Evolutionary conservation across 1,140 invertebrate species (phyloP).

Genomic region (Babylonia areolata): DNA sequence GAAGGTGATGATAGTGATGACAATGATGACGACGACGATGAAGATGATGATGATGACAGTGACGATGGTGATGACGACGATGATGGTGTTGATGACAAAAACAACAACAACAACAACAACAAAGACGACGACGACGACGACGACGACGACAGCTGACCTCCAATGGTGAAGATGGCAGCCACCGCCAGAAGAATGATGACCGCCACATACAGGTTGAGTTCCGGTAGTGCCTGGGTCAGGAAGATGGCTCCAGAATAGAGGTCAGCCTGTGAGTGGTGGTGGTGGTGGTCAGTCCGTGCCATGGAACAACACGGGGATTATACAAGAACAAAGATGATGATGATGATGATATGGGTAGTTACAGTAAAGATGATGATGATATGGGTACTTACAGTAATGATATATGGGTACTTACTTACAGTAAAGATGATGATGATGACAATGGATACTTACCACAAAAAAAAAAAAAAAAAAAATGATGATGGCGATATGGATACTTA

Average conservation of each 20-base stretch:
- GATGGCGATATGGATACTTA: too few relatives aligned
- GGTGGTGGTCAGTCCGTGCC: too few relatives aligned
- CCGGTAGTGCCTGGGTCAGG: conserved; percentile 77
- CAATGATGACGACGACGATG: conserved; percentile 28
- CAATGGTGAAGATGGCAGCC: conserved; percentile 76
- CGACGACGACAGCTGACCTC: conserved; percentile 68
- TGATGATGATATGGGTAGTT: too few relatives aligned
- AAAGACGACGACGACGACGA: neutral
- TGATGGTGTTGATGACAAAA: neutral
- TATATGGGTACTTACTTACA: too few relatives aligned
- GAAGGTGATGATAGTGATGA: conserved; percentile 48
- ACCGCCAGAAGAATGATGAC: conserved; percentile 71
- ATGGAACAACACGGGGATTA: too few relatives aligned
- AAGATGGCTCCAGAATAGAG: conserved; percentile 80
- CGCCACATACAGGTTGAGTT: conserved; percentile 76
- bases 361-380: too few relatives aligned
- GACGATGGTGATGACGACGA: neutral
- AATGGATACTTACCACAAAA: too few relatives aligned
- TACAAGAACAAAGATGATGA: neutral
- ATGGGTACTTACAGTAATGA: too few relatives aligned
- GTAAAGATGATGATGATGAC: too few relatives aligned
- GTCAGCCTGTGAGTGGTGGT: conserved; percentile 79
- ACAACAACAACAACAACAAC: too few relatives aligned
- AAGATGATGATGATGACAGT: neutral
- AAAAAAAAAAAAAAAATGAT: too few relatives aligned